A percentile compares a stretch with the other conserved stretches of the same genome.
These are phyloP conservation scores for Salticus scenicus DNA, from an alignment of 2,888 invertebrate species.

Conservation along the genomic window DNA sequence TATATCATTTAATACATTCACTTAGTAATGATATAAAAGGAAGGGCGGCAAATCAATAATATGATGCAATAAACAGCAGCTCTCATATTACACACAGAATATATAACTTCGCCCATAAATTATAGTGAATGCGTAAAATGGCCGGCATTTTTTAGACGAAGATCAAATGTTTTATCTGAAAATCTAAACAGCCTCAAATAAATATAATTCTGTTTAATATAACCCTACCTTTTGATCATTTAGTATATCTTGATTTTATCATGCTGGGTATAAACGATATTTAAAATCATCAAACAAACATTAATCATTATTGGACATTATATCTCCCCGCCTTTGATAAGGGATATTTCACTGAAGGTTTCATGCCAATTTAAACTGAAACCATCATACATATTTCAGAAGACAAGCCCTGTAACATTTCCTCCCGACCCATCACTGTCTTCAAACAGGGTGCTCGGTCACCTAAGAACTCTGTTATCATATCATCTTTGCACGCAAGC, in stretches of 20 bases:
- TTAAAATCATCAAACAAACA: not conserved
- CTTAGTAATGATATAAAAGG: too few relatives aligned
- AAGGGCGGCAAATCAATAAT: too few relatives aligned
- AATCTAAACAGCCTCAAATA: not conserved
- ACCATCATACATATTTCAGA: conserved; percentile 9
- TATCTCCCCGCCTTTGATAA: not conserved
- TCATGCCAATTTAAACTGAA: not conserved
- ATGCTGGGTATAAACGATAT: not conserved
- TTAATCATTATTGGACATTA: not conserved
- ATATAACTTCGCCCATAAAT: too few relatives aligned
- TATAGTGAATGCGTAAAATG: too few relatives aligned
- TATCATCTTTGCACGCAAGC: conserved; percentile 8
- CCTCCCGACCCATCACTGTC: conserved; percentile 6
- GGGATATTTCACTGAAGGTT: not conserved
- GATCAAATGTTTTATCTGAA: too few relatives aligned
- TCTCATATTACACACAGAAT: too few relatives aligned
- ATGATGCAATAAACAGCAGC: too few relatives aligned
- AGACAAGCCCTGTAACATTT: not conserved
- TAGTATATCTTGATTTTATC: not conserved
- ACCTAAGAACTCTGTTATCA: conserved; percentile 18
- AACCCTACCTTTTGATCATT: not conserved
- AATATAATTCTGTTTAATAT: not conserved
- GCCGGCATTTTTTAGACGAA: too few relatives aligned
- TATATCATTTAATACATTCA: too few relatives aligned
- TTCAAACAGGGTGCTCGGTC: not conserved